Conservation (phyloP, 2,113 vertebrate genomes). For the Potamarius usumacintae region DNA sequence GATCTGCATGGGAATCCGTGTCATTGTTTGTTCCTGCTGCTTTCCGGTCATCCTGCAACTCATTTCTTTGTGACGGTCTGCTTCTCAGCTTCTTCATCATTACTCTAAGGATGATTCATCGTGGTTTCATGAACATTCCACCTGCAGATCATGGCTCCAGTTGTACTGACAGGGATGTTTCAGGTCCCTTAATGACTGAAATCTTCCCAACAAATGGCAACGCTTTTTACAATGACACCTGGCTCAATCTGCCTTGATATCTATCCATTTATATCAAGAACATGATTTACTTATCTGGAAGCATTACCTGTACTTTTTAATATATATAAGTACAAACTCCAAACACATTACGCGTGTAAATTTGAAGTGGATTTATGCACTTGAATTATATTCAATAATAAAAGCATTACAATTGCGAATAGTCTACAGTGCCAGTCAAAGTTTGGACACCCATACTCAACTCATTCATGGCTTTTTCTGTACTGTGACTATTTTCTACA, state of each 20-base stretch:
- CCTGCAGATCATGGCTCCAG: neutral
- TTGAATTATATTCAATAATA: no score
- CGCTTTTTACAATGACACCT: neutral
- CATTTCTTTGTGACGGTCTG: neutral
- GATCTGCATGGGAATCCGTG: neutral
- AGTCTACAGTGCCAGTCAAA: no score
- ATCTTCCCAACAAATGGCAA: neutral
- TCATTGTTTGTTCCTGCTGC: neutral
- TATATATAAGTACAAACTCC: no score
- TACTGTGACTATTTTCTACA: no score
- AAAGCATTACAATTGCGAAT: no score
- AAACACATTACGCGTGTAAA: no score
- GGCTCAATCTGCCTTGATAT: neutral
- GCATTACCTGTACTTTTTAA: neutral
- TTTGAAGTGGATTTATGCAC: neutral
- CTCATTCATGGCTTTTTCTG: no score
- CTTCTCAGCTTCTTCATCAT: neutral
- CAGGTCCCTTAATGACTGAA: neutral
- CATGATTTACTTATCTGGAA: neutral
- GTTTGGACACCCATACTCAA: no score
- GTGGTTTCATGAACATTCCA: neutral
- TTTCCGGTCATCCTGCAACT: neutral
- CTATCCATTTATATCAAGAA: neutral
- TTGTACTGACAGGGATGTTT: neutral
- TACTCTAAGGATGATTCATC: neutral